These are phyloP conservation scores for Megaleporinus macrocephalus DNA, from an alignment of 2,113 vertebrate species.

Conservation along the genomic window DNA sequence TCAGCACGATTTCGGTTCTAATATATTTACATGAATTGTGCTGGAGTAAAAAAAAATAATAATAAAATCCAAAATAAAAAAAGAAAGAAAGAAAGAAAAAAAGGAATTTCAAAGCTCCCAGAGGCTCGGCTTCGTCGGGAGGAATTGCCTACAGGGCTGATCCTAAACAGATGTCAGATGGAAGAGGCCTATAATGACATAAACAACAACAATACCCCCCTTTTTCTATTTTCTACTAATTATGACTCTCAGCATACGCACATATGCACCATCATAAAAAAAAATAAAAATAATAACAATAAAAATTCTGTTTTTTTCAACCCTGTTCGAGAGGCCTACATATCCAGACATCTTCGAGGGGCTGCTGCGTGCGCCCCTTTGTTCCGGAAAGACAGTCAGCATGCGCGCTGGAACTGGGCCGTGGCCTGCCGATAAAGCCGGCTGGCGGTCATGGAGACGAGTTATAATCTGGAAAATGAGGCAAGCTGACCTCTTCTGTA, in stretches of 20 bases:
- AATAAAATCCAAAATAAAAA: no score
- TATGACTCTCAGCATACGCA: background rate
- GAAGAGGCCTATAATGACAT: conserved; percentile 32
- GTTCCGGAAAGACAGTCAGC: conserved; percentile 27
- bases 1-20: conserved; percentile 55
- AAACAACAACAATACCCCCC: conserved; percentile 10
- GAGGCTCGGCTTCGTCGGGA: conserved; percentile 30
- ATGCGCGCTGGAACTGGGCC: conserved; percentile 16
- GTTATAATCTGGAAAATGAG: conserved; percentile 59
- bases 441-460: conserved; percentile 56
- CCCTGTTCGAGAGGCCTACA: background rate
- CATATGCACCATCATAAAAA: background rate
- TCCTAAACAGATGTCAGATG: conserved; percentile 48
- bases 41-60: conserved; percentile 51
- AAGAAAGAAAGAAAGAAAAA: conserved; percentile 11
- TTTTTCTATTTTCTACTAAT: conserved; percentile 24
- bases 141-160: conserved; percentile 44
- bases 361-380: conserved; percentile 23
- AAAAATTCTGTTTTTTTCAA: background rate
- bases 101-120: conserved; percentile 36
- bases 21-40: conserved; percentile 63
- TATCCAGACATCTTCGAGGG: background rate
- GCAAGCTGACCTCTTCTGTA: conserved; percentile 54
- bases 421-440: conserved; percentile 42
- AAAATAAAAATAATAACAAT: no score